Evolutionary conservation across 2,888 invertebrate genomes (phyloP).

Genomic region (Rotaria macrura): DNA sequence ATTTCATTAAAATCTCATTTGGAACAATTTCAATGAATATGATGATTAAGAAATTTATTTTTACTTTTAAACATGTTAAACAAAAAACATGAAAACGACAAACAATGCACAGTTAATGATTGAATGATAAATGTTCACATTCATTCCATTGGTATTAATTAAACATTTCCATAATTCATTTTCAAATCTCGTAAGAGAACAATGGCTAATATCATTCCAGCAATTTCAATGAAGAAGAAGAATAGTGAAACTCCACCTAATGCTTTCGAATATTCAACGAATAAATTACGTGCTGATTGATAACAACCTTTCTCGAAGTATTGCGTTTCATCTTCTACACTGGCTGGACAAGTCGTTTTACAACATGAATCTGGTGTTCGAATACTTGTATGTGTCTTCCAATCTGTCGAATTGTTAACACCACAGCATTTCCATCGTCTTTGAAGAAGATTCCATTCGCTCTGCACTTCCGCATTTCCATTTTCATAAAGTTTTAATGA

Average conservation of each 20-base stretch:
- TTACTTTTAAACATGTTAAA: neutral
- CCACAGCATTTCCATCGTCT: neutral
- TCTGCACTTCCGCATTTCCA: neutral
- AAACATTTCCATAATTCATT: constrained; percentile 9
- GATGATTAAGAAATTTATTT: neutral
- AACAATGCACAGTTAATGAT: neutral
- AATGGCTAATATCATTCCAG: neutral
- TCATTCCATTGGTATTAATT: neutral
- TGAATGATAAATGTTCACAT: neutral
- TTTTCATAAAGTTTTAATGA: neutral
- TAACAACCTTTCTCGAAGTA: neutral
- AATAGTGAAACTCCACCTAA: neutral
- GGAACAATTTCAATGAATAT: neutral
- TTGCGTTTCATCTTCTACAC: neutral
- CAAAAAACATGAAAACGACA: neutral
- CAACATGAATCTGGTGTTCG: neutral
- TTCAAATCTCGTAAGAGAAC: neutral
- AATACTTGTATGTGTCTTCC: rapidly evolving
- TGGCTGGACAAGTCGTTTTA: neutral
- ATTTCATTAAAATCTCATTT: too few species aligned
- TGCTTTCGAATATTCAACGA: neutral
- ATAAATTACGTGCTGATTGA: neutral
- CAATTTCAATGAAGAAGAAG: neutral
- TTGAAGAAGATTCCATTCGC: neutral
- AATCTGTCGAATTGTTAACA: neutral